Evolutionary conservation across 2,797 vertebrate species (phyloP), one percentile per base, ranked within the genome.

Genomic region (Lacerta viridis): DNA sequence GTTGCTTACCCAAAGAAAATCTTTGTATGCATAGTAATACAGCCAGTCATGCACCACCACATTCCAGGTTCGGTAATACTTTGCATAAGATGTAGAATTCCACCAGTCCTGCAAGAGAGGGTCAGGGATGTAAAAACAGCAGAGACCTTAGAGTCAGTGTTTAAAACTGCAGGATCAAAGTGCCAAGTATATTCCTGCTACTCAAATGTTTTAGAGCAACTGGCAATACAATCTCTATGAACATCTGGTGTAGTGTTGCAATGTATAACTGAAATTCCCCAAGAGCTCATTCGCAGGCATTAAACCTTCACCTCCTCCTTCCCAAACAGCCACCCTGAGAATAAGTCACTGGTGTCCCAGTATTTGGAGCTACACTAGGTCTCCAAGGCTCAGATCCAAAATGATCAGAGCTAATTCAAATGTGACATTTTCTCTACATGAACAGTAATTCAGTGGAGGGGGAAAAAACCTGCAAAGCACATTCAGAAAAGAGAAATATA

Each of bases 21-120:
- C 99, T 92, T 97, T 97, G 92, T 99, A 99, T 81, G 98, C 97
- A 39, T 99, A 99, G 95, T 98, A 98, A 95, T 99, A 99, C 7
- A 99, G 96, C 99, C 99, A 99, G 88, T 99, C 99, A 83, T 99
- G 99, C 7, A 99, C 99, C 9, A 99, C 98, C 5, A 99, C 98
- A 0, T 99, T 99, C 99, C 99, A 99, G 5, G 99, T 99, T 90
- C 99, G 97, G 90, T 99, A 99, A 94, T 99, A 99, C 95, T 99
- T 99, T 90, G 99, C 97, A 95, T 98, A 99, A 71, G 98, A 99
- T 43, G 98, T 99, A 55, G 99, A 99, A 94, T 99, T 99, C 99
- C 99, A 99, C 99, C 99, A 99, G 88, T 99, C 99, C 99, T 99
- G 90, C 85, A 93, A 94, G 27, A 55, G 27, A 83, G 0, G 85